Evolutionary conservation across 2,113 vertebrate genomes (phyloP), one percentile per base, ranked within the genome.

Genomic region (Pteronura brasiliensis): DNA sequence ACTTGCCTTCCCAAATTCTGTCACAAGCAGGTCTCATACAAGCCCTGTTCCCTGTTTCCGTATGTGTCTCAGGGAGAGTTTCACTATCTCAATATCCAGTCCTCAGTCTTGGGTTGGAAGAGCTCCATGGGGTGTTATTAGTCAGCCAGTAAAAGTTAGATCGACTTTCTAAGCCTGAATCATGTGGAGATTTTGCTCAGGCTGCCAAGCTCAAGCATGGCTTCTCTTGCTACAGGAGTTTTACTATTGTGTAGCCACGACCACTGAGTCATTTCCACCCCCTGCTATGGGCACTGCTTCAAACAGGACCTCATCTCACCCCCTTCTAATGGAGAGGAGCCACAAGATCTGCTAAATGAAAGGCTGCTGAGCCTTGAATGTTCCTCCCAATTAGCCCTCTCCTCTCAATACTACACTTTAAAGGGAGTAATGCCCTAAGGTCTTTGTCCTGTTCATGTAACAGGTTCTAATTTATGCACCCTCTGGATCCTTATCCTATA

Each of bases 131-230:
- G 47, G 36, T 65, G 52, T 69, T 93, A 81, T 86, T 91, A 97
- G 61, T 92, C 94, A 97, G 88, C 69, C 61, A 92, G 59, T 91
- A 95, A 94, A 97, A 84, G 39, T 59, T 84, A 88, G 71, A 72
- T 44, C 82, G 95, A 95, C 88, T 98, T 96, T 92, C 47, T 93
- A 89, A 97, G 85, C 59, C 84, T 96, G 85, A 96, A 82, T 94
- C 93, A 94, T 65, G 65, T 59, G 47, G 90, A 87, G 88, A 90
- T 27, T 86, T 91, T 92, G 49, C 72, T 80, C 47, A 92, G 57
- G 20, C 34, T 93, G 94, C 95, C 97, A 96, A 96, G 90, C 93
- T 95, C 65, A 92, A 96, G 79, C 84, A 90, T 31, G 59, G 65
- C 72, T 90, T 63, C 76, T 95, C 93, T 96, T 76, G 59, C 63